Percentiles rank a stretch among this genome's conserved stretches.
Evolutionary conservation across 2,113 vertebrate genomes (phyloP).

Genomic region (Thalassoma bifasciatum): DNA sequence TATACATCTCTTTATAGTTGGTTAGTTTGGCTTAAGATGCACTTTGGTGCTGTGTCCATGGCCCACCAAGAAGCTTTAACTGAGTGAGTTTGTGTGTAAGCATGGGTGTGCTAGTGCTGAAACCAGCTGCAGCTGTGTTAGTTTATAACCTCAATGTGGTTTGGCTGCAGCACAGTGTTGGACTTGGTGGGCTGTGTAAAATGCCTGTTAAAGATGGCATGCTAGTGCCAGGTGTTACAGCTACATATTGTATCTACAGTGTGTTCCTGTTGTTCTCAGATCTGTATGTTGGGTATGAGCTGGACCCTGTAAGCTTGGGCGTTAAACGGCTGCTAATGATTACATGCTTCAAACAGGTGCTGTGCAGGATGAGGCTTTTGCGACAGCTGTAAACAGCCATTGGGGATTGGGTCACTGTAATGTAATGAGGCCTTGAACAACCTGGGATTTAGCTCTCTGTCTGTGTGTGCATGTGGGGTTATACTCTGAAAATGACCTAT

Average conservation of each 20-base stretch:
- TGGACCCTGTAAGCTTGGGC: constrained; percentile 31
- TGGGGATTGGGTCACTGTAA: constrained; percentile 51
- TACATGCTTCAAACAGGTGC: constrained; percentile 73
- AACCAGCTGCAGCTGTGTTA: constrained; percentile 64
- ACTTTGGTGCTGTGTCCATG: background rate
- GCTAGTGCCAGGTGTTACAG: constrained; percentile 65
- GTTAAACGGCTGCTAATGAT: constrained; percentile 69
- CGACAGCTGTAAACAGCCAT: constrained; percentile 76
- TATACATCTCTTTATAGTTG: background rate
- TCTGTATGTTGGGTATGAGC: constrained; percentile 27
- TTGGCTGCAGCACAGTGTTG: constrained; percentile 41
- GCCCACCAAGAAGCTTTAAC: constrained; percentile 11
- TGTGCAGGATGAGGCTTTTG: constrained; percentile 50
- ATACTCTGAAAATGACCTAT: constrained; percentile 25
- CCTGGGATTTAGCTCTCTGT: constrained; percentile 24
- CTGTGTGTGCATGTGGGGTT: background rate
- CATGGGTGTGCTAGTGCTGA: background rate
- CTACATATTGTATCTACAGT: constrained; percentile 35
- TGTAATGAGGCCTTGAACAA: constrained; percentile 50
- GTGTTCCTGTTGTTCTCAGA: constrained; percentile 18
- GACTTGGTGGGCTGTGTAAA: constrained; percentile 37
- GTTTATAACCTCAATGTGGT: constrained; percentile 50
- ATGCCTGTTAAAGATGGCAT: constrained; percentile 65
- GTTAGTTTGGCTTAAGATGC: background rate
- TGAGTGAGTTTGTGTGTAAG: constrained; percentile 10